Evolutionary conservation across 92 coral and sea anemone species (phyloP).

Genomic region (Epizoanthus stellaris): DNA sequence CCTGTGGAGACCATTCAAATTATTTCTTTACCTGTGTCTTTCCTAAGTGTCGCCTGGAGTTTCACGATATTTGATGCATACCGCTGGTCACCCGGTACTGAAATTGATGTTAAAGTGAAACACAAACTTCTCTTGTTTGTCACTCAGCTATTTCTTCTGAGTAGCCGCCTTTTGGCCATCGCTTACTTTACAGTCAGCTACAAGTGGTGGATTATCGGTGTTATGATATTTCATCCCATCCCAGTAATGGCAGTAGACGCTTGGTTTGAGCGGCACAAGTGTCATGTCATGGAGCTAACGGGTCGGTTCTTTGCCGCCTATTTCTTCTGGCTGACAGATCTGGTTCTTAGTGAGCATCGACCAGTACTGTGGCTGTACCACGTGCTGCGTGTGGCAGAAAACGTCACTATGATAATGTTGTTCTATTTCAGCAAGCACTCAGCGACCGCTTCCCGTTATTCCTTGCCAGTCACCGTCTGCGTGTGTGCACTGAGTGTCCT

Average conservation of each 20-base stretch:
- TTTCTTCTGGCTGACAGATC: too few relatives aligned
- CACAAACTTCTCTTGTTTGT: neutral
- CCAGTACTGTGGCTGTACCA: too few relatives aligned
- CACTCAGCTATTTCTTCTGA: neutral
- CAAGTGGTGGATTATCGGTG: too few relatives aligned
- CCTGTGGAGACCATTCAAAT: slow-evolving; percentile 51
- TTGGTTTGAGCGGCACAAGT: too few relatives aligned
- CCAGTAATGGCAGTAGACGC: neutral
- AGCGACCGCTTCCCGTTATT: too few relatives aligned
- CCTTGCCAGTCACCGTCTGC: neutral
- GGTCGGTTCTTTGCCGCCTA: too few relatives aligned
- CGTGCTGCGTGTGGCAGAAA: too few relatives aligned
- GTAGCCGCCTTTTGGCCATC: slow-evolving; percentile 32
- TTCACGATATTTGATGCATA: neutral
- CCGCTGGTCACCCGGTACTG: neutral
- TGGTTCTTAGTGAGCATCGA: too few relatives aligned
- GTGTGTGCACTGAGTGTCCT: slow-evolving; percentile 14
- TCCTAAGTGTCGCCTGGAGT: slow-evolving; percentile 48
- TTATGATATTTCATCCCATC: neutral
- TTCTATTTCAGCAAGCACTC: neutral
- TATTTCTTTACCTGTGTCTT: slow-evolving; percentile 41
- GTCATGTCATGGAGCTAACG: too few relatives aligned
- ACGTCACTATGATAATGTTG: slow-evolving; percentile 6
- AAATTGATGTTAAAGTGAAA: neutral
- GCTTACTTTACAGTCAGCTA: neutral